A percentile compares a stretch with the other conserved stretches of the same genome.
Evolutionary conservation across 2,797 vertebrate genomes (phyloP).

Genomic region (Jordanella pulchra): DNA sequence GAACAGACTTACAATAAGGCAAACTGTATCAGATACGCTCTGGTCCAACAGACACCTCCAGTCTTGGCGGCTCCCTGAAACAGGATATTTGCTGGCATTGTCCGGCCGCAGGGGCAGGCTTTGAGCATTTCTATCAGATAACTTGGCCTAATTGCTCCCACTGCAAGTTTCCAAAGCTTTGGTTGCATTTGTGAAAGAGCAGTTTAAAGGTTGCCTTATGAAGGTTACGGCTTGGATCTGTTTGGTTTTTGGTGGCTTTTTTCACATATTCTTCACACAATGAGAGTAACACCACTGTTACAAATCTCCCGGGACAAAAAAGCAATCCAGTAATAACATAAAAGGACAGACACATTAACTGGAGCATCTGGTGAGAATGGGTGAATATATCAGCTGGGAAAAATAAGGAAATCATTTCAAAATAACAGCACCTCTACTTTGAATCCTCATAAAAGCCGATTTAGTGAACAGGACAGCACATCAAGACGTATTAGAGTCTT

Average conservation of each 20-base stretch:
- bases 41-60: conserved; percentile 54
- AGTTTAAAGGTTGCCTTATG: conserved; percentile 59
- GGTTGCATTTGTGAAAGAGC: conserved; percentile 71
- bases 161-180: conserved; percentile 70
- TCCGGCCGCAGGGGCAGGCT: conserved; percentile 65
- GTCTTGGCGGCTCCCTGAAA: conserved; percentile 68
- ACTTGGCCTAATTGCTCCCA: conserved; percentile 60
- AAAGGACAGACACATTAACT: not conserved
- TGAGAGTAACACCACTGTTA: conserved; percentile 21
- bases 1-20: conserved; percentile 57
- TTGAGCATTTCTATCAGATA: conserved; percentile 73
- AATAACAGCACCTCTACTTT: not conserved
- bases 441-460: not conserved
- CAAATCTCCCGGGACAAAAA: conserved; percentile 20
- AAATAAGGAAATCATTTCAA: not conserved
- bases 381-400: not conserved
- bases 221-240: conserved; percentile 52
- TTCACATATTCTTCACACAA: conserved; percentile 12
- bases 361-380: not conserved
- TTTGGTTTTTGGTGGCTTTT: conserved; percentile 55
- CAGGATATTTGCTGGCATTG: conserved; percentile 68
- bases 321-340: not conserved
- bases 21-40: conserved; percentile 71
- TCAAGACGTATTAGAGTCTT: too few species aligned
- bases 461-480: too few species aligned